A percentile compares a stretch with the other conserved stretches of the same genome.
phyloP scores from a whole-genome alignment of 2,797 vertebrate species.

The Sciurus carolinensis region DNA sequence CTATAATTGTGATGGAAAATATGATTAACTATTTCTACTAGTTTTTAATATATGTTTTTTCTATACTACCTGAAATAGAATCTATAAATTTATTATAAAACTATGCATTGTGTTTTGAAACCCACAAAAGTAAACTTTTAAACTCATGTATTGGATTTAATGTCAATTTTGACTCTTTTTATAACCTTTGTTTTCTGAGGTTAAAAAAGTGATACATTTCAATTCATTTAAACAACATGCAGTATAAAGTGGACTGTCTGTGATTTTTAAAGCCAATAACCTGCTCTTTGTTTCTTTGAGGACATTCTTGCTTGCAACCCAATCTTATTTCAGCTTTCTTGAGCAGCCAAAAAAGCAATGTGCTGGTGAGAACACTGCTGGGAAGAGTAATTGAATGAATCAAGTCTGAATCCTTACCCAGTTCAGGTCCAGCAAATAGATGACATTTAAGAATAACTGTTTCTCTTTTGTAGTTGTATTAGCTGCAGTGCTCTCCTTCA shows the following conservation, averaged over 20 bases:
- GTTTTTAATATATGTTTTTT: neutral
- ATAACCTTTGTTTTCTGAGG: constrained; percentile 54
- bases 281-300: constrained; percentile 65
- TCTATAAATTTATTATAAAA: constrained; percentile 66
- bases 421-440: constrained; percentile 81
- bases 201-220: neutral
- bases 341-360: constrained; percentile 83
- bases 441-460: constrained; percentile 84
- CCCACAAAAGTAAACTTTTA: neutral
- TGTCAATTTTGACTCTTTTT: constrained; percentile 37
- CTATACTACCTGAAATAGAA: neutral
- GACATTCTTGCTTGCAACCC: constrained; percentile 78
- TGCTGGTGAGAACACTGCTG: constrained; percentile 79
- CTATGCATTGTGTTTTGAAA: constrained; percentile 70
- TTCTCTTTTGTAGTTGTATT: constrained; percentile 75
- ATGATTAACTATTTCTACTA: neutral
- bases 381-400: constrained; percentile 86
- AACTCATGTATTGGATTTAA: constrained; percentile 52
- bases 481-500: constrained; percentile 77
- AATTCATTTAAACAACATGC: constrained; percentile 64
- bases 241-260: constrained; percentile 69
- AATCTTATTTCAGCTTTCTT: constrained; percentile 83
- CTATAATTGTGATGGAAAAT: neutral
- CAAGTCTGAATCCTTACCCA: constrained; percentile 78
- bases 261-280: constrained; percentile 65